Evolutionary conservation across 2,797 vertebrate genomes (phyloP).

Genomic region (Fundulus diaphanus): DNA sequence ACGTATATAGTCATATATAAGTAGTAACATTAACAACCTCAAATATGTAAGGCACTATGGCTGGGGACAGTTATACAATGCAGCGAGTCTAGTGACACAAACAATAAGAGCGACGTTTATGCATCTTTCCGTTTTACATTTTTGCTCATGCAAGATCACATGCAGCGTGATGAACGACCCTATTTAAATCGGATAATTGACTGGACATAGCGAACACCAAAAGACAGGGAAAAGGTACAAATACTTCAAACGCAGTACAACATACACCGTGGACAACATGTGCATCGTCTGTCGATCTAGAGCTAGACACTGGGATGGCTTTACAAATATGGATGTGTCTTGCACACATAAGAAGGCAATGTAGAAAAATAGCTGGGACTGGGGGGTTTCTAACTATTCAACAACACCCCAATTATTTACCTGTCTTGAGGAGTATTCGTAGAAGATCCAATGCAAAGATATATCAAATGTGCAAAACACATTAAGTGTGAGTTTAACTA

Average conservation of each 20-base stretch:
- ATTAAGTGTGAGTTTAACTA: conserved; percentile 93
- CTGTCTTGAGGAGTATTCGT: conserved; percentile 95
- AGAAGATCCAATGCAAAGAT: conserved; percentile 98
- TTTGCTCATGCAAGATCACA: conserved; percentile 99
- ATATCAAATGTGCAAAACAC: conserved; percentile 99
- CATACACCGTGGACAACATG: conserved; percentile 88
- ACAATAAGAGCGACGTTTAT: conserved; percentile 96
- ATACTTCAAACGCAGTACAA: conserved; percentile 90
- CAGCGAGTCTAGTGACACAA: conserved; percentile 94
- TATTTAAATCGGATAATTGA: conserved; percentile 89
- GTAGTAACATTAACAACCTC: conserved; percentile 99
- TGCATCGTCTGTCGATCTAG: conserved; percentile 93
- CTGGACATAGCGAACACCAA: conserved; percentile 93
- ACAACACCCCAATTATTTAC: conserved; percentile 91
- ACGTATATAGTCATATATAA: conserved; percentile 91
- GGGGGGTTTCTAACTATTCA: conserved; percentile 85
- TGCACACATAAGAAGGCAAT: conserved; percentile 99
- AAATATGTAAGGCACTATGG: conserved; percentile 99
- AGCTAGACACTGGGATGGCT: conserved; percentile 97
- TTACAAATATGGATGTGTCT: conserved; percentile 98
- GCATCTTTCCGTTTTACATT: conserved; percentile 85
- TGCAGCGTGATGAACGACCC: conserved; percentile 96
- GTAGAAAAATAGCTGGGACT: conserved; percentile 96
- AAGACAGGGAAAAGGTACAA: conserved; percentile 89
- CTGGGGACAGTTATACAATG: conserved; percentile 98